Evolutionary conservation across 2,888 invertebrate species (phyloP).

Genomic region (Sialis lutaria): DNA sequence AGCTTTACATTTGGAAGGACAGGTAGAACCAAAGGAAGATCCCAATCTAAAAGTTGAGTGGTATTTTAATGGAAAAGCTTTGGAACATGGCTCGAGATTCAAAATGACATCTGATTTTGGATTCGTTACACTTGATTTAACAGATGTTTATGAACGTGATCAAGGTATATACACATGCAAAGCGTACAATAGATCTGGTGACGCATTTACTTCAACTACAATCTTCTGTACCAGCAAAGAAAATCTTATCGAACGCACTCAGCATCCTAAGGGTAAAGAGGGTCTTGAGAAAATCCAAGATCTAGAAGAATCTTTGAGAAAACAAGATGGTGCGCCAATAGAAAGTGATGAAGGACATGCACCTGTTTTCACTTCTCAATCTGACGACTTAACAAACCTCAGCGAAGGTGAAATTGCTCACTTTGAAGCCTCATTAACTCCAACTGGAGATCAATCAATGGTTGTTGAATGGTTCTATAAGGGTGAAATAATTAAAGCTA

Average conservation of each 20-base stretch:
- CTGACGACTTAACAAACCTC: conserved; percentile 64
- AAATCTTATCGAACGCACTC: conserved; percentile 70
- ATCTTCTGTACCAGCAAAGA: conserved; percentile 69
- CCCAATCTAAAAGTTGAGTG: conserved; percentile 82
- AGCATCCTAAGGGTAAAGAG: conserved; percentile 90
- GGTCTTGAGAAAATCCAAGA: conserved; percentile 83
- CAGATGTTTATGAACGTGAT: conserved; percentile 82
- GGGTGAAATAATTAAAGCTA: conserved; percentile 71
- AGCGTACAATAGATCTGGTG: conserved; percentile 73
- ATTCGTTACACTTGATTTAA: conserved; percentile 84
- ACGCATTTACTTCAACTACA: conserved; percentile 83
- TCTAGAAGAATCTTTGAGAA: conserved; percentile 69
- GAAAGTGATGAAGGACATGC: conserved; percentile 68
- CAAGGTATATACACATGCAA: conserved; percentile 89
- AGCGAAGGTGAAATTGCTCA: conserved; percentile 94
- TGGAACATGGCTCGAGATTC: conserved; percentile 77
- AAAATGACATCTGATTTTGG: conserved; percentile 92
- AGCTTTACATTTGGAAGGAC: conserved; percentile 81
- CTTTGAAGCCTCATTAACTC: conserved; percentile 91
- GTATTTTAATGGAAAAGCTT: conserved; percentile 81
- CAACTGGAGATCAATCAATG: conserved; percentile 87
- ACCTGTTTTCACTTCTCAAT: conserved; percentile 77
- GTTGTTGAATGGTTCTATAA: conserved; percentile 94
- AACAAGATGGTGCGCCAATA: conserved; percentile 45
- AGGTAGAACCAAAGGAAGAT: conserved; percentile 87